Conservation (phyloP, 2,113 vertebrate genomes). For the Poecile atricapillus region DNA sequence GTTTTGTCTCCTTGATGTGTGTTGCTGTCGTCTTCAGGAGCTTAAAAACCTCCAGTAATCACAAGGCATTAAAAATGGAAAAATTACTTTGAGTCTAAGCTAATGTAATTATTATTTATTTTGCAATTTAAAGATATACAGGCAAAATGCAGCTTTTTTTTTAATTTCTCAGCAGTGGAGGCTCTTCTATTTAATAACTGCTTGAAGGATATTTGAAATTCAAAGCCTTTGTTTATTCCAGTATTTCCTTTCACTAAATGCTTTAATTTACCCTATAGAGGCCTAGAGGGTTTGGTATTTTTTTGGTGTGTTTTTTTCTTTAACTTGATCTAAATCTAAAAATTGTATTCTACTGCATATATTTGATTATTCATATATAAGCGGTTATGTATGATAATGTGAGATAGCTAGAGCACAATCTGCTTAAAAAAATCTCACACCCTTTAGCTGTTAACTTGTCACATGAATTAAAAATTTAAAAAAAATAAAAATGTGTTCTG, state of each 20-base stretch:
- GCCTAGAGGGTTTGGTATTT: neutral
- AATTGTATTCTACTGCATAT: neutral
- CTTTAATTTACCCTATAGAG: conserved; percentile 47
- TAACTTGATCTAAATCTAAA: neutral
- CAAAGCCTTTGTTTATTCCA: neutral
- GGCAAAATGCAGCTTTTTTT: neutral
- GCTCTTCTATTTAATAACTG: conserved; percentile 25
- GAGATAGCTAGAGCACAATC: neutral
- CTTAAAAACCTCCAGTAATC: neutral
- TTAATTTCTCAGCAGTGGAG: neutral
- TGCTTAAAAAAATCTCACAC: neutral
- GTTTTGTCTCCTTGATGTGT: neutral
- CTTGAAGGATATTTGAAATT: conserved; percentile 52
- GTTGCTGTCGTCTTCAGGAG: neutral
- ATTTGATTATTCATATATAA: conserved; percentile 17
- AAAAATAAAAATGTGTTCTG: neutral
- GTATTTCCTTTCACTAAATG: conserved; percentile 44
- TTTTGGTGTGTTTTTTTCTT: neutral
- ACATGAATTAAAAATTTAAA: neutral
- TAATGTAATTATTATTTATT: conserved; percentile 14
- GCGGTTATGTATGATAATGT: neutral
- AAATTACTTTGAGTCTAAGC: neutral
- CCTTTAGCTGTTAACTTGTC: neutral
- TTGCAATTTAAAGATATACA: neutral
- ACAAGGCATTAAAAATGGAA: conserved; percentile 9